Evolutionary conservation across 2,888 invertebrate genomes (phyloP).

Genomic region (Metopia argyrocephala): DNA sequence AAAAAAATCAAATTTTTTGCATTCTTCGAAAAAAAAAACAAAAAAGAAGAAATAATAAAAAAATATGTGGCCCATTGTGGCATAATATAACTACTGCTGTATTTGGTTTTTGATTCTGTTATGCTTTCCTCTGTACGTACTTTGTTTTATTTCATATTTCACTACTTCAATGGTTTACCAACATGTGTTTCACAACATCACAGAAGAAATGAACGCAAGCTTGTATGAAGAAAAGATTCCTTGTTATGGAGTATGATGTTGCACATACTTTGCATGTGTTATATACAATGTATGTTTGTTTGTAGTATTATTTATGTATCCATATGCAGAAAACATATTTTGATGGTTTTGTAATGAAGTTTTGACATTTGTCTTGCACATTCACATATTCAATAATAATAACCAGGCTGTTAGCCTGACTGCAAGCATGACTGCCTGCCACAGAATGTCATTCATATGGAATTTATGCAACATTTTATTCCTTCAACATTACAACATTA

Average conservation of each 20-base stretch:
- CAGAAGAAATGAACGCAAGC: neutral
- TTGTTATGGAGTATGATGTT: conserved; percentile 4
- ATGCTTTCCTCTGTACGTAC: conserved; percentile 10
- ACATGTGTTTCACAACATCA: conserved; percentile 58
- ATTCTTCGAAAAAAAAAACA: conserved; percentile 21
- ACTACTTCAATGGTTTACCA: conserved; percentile 50
- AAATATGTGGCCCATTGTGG: conserved; percentile 16
- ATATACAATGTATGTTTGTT: neutral
- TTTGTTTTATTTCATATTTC: conserved; percentile 36
- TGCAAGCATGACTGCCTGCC: neutral
- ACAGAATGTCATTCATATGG: neutral
- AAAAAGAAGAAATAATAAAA: neutral
- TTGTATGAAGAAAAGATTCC: neutral
- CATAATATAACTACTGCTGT: conserved; percentile 36
- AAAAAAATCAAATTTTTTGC: conserved; percentile 56
- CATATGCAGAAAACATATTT: conserved; percentile 55
- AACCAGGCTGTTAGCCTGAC: neutral
- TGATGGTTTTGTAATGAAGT: conserved; percentile 64
- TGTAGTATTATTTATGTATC: neutral
- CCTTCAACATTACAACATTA: neutral
- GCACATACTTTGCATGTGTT: neutral
- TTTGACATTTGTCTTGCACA: conserved; percentile 60
- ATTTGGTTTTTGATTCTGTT: conserved; percentile 9
- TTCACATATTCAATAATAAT: neutral
- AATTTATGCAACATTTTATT: conserved; percentile 14